These are phyloP conservation scores for Lithobates pipiens DNA, from an alignment of 2,797 vertebrate genomes.

Conservation along the genomic window DNA sequence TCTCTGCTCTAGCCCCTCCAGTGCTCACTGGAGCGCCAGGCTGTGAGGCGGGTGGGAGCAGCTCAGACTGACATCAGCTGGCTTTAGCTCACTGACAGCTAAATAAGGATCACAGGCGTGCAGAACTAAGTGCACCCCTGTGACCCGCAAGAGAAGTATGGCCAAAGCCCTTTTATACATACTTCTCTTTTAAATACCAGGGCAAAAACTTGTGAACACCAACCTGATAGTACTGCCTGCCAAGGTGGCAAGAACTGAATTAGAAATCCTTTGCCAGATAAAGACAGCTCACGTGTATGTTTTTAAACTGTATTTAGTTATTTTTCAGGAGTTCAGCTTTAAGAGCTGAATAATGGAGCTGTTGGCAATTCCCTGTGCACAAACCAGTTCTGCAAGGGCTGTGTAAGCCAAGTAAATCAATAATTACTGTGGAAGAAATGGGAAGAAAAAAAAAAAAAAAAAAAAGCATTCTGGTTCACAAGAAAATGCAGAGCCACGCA, in stretches of 20 bases:
- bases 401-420: slow-evolving; percentile 12
- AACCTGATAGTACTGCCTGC: too few species aligned
- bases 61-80: too few species aligned
- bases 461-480: neutral
- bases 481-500: neutral
- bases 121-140: too few species aligned
- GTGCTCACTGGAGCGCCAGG: too few species aligned
- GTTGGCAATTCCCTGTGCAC: neutral
- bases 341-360: neutral
- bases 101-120: too few species aligned
- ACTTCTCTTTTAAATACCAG: too few species aligned
- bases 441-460: neutral
- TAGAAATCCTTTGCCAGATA: neutral
- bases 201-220: too few species aligned
- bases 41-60: too few species aligned
- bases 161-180: accelerated
- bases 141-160: too few species aligned
- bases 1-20: too few species aligned
- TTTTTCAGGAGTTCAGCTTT: neutral
- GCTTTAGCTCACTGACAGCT: too few species aligned
- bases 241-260: neutral
- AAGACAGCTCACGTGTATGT: neutral
- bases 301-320: neutral
- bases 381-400: neutral
- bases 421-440: slow-evolving; percentile 1